Evolutionary conservation across 35 echinoderm and acorn worm species (phyloP).

Genomic region (Holothuria glaberrima): DNA sequence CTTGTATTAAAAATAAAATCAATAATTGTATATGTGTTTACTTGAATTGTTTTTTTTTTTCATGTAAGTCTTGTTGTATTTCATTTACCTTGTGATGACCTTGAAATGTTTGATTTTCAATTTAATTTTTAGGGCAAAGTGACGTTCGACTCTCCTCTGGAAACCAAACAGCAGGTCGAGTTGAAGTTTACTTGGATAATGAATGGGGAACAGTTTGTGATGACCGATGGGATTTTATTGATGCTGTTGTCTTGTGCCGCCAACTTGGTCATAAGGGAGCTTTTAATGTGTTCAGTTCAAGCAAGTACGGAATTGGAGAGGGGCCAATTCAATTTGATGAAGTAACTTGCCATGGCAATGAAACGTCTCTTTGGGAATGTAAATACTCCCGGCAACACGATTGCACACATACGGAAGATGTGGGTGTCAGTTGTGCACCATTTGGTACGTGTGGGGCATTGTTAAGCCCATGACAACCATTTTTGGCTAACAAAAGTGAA

Average conservation of each 20-base stretch:
- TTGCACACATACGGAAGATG: slow-evolving; percentile 38
- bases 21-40: too few relatives aligned
- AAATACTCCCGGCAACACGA: neutral
- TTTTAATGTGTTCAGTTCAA: neutral
- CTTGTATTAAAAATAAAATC: too few relatives aligned
- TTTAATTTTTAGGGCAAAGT: too few relatives aligned
- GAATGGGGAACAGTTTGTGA: slow-evolving; percentile 10
- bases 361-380: neutral
- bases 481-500: too few relatives aligned
- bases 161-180: neutral
- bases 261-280: neutral
- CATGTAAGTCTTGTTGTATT: too few relatives aligned
- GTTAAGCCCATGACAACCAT: too few relatives aligned
- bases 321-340: slow-evolving; percentile 23
- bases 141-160: neutral
- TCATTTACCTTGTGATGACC: too few relatives aligned
- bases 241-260: slow-evolving; percentile 10
- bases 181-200: neutral
- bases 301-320: neutral
- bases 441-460: neutral
- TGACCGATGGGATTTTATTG: neutral
- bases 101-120: too few relatives aligned
- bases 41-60: too few relatives aligned
- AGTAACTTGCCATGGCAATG: slow-evolving; percentile 7
- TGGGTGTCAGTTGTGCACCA: slow-evolving; percentile 56